Base-by-base conservation (phyloP, 2,888 invertebrate species). In the Heteropelma amictum region DNA sequence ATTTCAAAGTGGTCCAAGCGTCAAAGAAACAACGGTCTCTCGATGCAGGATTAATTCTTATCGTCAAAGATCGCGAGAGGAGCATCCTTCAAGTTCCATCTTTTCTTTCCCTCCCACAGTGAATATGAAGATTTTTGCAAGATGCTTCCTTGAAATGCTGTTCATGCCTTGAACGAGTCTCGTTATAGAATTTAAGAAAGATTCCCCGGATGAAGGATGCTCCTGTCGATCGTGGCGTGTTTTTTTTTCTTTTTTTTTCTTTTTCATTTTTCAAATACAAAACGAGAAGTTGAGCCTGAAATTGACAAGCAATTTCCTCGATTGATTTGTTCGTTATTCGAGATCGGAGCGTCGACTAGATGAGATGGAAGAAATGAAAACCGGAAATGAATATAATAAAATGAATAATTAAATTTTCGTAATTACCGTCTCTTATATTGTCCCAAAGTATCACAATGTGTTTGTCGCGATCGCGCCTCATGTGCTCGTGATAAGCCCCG, bases 401-500 rank as follows among this genome's bases (percentile, higher is more conserved):
- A n/a, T n/a, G n/a, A n/a, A n/a, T n/a, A n/a, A n/a, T n/a, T 12
- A 38, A 12, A 17, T 7, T 17, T 19, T 17, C 19, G 3, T n/a
- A 17, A 19, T 42, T 69, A 77, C 80, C 75, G 2, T 67, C 21
- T 75, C 17, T 65, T 10, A 80, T 70, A 14, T 80, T 80, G 3
- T 72, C 12, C 77, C 79, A 79, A n/a, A 79, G 14, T 40, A 81
- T 72, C 33, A 61, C 26, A 7, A 81, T 72, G n/a, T 79, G 35
- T 2, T 73, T 6, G 58, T 80, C 65, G 8, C 80, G 78, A 76
- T 80, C 79, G 7, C 79, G 77, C 23, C 79, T 72, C 77, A 76
- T 78, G 38, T 79, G 78, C 30, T 80, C 79, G 40, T 80, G 78
- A 72, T 69, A 70, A 63, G 67, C 65, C 35, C 80, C 80, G 51